A percentile compares a stretch with the other conserved stretches of the same genome.
These are phyloP conservation scores for Todiramphus saurophagus DNA, from an alignment of 2,113 vertebrate genomes.

Conservation along the genomic window DNA sequence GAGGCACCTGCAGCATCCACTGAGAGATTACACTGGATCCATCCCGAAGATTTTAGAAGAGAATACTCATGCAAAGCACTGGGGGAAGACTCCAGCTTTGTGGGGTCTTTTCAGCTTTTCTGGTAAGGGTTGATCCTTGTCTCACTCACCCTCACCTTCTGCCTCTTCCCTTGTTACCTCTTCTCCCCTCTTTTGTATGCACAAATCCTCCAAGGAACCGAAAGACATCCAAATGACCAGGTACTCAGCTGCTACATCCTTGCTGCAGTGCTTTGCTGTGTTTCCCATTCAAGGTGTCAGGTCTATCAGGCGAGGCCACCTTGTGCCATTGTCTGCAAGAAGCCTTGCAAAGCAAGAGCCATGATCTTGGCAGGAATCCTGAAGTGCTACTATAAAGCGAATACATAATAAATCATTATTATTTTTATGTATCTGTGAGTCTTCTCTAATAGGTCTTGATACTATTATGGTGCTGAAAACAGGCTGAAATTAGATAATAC, in stretches of 20 bases:
- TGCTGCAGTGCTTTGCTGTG: not conserved
- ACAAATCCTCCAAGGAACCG: not conserved
- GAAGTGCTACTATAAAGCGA: not conserved
- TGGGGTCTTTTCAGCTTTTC: not conserved
- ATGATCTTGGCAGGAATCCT: not conserved
- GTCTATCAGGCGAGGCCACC: not conserved
- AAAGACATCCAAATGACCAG: not conserved
- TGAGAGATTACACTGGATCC: not conserved
- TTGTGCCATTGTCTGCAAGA: not conserved
- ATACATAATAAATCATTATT: not conserved
- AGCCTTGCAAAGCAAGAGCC: not conserved
- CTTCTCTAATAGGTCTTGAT: conserved; percentile 15
- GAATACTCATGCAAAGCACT: not conserved
- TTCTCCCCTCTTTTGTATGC: not conserved
- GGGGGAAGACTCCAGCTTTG: not conserved
- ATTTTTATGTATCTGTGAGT: not conserved
- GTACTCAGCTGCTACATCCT: not conserved
- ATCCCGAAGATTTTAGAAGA: not conserved
- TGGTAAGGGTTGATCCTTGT: not conserved
- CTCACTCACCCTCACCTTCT: not conserved
- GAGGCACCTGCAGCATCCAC: not conserved
- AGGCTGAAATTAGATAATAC: conserved; percentile 33
- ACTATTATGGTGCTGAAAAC: not conserved
- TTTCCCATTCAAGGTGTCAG: not conserved
- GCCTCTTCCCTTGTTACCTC: not conserved